Evolutionary conservation across 2,113 vertebrate species (phyloP).

Genomic region (Vanacampus margaritifer): DNA sequence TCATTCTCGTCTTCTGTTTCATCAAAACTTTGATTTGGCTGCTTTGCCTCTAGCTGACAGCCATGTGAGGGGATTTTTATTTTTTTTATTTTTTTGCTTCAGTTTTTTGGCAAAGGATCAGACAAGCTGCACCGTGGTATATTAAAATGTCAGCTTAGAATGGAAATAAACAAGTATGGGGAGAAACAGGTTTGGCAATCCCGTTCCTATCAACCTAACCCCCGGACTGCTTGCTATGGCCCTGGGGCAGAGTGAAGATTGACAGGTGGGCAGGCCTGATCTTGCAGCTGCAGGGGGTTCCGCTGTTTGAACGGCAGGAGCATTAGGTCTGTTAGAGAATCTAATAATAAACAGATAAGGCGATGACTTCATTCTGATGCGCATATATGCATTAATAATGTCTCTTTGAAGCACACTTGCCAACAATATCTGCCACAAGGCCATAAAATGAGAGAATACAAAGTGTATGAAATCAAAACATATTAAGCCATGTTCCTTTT

Average conservation of each 20-base stretch:
- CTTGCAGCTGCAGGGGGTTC: slow-evolving; percentile 52
- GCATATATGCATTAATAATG: neutral
- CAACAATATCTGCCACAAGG: neutral
- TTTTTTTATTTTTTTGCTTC: slow-evolving; percentile 10
- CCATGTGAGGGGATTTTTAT: slow-evolving; percentile 40
- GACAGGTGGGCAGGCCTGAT: slow-evolving; percentile 67
- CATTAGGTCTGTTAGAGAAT: slow-evolving; percentile 65
- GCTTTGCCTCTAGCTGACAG: slow-evolving; percentile 59
- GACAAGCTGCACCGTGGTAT: slow-evolving; percentile 48
- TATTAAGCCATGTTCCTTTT: neutral
- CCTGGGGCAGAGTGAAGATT: slow-evolving; percentile 65
- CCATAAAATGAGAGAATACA: neutral
- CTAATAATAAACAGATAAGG: slow-evolving; percentile 70
- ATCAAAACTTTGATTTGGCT: slow-evolving; percentile 44
- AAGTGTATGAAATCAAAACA: neutral
- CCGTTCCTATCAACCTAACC: slow-evolving; percentile 63
- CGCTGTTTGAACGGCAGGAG: slow-evolving; percentile 53
- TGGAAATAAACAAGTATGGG: slow-evolving; percentile 73
- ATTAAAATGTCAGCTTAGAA: slow-evolving; percentile 77
- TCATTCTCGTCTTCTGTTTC: slow-evolving; percentile 50
- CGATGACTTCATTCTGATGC: slow-evolving; percentile 38
- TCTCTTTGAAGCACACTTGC: neutral
- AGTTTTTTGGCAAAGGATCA: slow-evolving; percentile 62
- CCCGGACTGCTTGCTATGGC: slow-evolving; percentile 65
- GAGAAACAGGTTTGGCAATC: slow-evolving; percentile 61